Evolutionary conservation across 2,797 vertebrate genomes (phyloP).

Genomic region (Tangara arthus): DNA sequence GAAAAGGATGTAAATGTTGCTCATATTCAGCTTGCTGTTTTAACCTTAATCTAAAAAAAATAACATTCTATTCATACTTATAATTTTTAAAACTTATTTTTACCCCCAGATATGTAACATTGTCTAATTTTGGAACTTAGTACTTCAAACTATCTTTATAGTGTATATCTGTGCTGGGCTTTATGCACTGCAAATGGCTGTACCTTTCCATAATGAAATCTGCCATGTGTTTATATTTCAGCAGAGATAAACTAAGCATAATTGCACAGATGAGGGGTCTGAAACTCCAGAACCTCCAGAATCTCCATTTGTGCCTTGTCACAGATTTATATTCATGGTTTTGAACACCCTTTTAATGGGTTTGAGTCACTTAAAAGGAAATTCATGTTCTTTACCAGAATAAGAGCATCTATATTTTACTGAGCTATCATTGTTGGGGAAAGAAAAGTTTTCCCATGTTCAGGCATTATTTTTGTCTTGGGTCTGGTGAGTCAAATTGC

Average conservation of each 20-base stretch:
- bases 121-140: background rate
- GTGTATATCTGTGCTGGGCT: background rate
- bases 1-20: background rate
- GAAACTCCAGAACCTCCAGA: background rate
- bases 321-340: background rate
- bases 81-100: background rate
- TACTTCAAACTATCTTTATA: background rate
- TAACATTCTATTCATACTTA: background rate
- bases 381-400: background rate
- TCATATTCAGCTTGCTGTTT: background rate
- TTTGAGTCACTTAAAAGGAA: background rate
- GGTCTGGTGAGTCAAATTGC: background rate
- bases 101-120: background rate
- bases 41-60: constrained; percentile 1
- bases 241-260: background rate
- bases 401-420: background rate
- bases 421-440: background rate
- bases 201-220: background rate
- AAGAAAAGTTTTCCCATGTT: constrained; percentile 27
- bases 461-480: constrained; percentile 1
- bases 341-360: background rate
- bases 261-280: background rate
- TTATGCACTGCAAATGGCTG: background rate
- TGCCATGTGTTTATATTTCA: background rate
- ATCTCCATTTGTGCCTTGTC: background rate